A percentile compares a stretch with the other conserved stretches of the same genome.
phyloP scores from a whole-genome alignment of 2,888 invertebrate genomes.

The Oligia fasciuncula region DNA sequence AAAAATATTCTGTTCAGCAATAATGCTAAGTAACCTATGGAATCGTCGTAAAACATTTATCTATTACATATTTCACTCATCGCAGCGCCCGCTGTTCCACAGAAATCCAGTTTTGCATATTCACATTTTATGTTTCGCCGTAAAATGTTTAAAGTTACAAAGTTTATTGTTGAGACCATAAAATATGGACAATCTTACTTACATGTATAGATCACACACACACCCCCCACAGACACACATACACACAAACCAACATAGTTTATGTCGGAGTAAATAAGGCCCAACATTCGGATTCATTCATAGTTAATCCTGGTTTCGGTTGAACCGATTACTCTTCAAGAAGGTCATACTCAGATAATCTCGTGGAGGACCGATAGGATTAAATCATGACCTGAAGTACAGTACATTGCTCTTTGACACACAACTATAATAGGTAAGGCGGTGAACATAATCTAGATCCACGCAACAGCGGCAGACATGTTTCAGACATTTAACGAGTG shows the following conservation, averaged over 20 bases:
- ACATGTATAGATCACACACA: slow-evolving; percentile 33
- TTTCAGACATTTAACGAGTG: background rate
- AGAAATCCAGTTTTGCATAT: slow-evolving; percentile 76
- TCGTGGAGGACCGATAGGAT: slow-evolving; percentile 28
- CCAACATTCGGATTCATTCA: slow-evolving; percentile 57
- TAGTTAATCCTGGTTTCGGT: slow-evolving; percentile 58
- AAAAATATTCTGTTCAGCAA: background rate
- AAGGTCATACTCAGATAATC: slow-evolving; percentile 54
- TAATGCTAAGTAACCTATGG: background rate
- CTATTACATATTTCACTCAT: slow-evolving; percentile 47
- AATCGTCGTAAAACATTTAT: slow-evolving; percentile 22
- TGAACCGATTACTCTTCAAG: slow-evolving; percentile 54
- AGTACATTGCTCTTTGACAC: slow-evolving; percentile 12
- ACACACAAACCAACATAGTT: background rate
- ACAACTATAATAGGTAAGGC: background rate
- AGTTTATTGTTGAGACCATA: slow-evolving; percentile 80
- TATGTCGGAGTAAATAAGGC: slow-evolving; percentile 18
- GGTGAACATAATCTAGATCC: background rate
- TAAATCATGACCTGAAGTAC: slow-evolving; percentile 19
- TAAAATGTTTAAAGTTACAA: slow-evolving; percentile 84
- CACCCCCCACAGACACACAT: background rate
- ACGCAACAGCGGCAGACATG: background rate
- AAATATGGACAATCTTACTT: slow-evolving; percentile 70
- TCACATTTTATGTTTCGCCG: slow-evolving; percentile 81
- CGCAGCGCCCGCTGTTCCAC: slow-evolving; percentile 57